Percentiles rank a stretch among this genome's conserved stretches.
These are phyloP conservation scores for Drosophila serrata DNA, from an alignment of 1,140 invertebrate species.

Conservation along the genomic window DNA sequence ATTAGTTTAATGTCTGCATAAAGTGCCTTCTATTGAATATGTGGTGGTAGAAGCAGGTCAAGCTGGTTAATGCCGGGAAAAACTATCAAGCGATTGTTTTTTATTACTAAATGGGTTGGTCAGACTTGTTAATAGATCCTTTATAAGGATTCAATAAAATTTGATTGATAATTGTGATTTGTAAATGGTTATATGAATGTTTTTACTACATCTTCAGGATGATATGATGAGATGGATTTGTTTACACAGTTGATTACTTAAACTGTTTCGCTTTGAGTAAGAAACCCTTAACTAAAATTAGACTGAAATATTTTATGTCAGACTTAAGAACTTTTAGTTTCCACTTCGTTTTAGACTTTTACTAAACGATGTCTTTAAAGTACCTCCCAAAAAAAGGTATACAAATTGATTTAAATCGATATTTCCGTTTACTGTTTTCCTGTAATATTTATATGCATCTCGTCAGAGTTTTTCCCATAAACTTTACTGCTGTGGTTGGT, in stretches of 20 bases:
- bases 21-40: conserved; percentile 14
- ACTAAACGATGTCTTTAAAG: background rate
- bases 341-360: accelerated
- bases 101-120: conserved; percentile 10
- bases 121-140: conserved; percentile 1
- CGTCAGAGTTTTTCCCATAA: background rate
- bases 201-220: background rate
- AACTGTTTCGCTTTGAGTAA: background rate
- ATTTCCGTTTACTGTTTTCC: background rate
- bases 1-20: conserved; percentile 64
- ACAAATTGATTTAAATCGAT: background rate
- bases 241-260: too few species aligned
- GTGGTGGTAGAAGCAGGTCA: conserved; percentile 1
- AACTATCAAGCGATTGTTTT: conserved; percentile 15
- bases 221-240: too few species aligned
- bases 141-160: background rate
- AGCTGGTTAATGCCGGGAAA: conserved; percentile 10
- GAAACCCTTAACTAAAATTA: too few species aligned
- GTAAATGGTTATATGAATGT: background rate
- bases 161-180: background rate
- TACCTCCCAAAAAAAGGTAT: too few species aligned
- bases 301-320: too few species aligned
- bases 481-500: background rate
- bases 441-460: background rate
- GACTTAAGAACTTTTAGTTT: background rate